Evolutionary conservation across 2,113 vertebrate genomes (phyloP).

Genomic region (Ailuropoda melanoleuca): DNA sequence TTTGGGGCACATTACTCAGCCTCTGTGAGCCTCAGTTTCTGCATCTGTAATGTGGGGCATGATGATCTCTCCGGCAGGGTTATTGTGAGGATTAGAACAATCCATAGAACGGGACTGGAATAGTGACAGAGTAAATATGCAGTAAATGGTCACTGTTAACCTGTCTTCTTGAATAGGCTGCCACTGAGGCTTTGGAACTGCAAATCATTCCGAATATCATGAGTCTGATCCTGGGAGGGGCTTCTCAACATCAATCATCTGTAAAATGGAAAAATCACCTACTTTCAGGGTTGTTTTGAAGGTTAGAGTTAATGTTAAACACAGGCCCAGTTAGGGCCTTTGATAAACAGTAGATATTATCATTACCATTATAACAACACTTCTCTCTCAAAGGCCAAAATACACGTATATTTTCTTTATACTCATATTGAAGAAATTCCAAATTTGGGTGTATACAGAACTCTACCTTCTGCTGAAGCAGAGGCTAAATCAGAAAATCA

Average conservation of each 20-base stretch:
- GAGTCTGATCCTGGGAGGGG: neutral
- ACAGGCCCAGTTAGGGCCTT: neutral
- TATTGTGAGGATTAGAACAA: neutral
- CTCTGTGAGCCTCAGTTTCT: conserved; percentile 2
- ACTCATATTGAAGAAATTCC: neutral
- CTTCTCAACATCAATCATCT: neutral
- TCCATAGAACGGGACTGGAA: neutral
- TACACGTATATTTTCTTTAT: neutral
- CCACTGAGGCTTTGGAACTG: neutral
- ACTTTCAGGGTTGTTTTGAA: conserved; percentile 29
- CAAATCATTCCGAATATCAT: neutral
- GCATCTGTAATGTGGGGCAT: neutral
- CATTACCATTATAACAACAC: neutral
- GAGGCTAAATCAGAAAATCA: neutral
- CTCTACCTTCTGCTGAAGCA: neutral
- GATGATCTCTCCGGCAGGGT: neutral
- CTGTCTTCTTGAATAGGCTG: neutral
- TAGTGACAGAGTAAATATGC: neutral
- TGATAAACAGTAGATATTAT: neutral
- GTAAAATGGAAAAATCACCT: conserved; percentile 11
- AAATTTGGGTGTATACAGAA: neutral
- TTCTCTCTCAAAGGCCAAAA: neutral
- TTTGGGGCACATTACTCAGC: neutral
- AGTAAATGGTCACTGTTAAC: neutral
- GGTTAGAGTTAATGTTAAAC: conserved; percentile 18